Percentiles rank a stretch among this genome's conserved stretches.
These are phyloP conservation scores for Oryzias dopingdopingensis DNA, from an alignment of 2,797 vertebrate genomes.

Conservation along the genomic window DNA sequence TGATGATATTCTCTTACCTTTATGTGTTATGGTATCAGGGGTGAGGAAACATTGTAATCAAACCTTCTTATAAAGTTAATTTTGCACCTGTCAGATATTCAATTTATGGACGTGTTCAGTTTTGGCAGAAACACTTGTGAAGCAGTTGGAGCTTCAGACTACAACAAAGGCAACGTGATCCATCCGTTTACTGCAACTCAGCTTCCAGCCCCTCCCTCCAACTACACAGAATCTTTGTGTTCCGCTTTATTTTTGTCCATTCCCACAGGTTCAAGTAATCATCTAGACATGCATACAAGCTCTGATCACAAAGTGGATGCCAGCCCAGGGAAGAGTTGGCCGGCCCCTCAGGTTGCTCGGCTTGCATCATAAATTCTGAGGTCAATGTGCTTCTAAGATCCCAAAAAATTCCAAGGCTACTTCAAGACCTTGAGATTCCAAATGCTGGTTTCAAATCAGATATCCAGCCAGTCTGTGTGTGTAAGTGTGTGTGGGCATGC, in stretches of 20 bases:
- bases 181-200: constrained; percentile 11
- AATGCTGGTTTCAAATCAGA: constrained; percentile 44
- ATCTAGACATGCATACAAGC: constrained; percentile 26
- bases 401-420: constrained; percentile 56
- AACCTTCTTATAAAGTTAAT: constrained; percentile 32
- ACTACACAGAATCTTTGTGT: constrained; percentile 15
- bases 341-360: constrained; percentile 53
- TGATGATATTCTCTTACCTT: constrained; percentile 25
- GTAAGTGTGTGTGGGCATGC: constrained; percentile 3
- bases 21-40: constrained; percentile 12
- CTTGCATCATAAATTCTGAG: constrained; percentile 61
- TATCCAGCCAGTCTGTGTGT: constrained; percentile 10
- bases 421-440: constrained; percentile 43
- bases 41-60: constrained; percentile 26
- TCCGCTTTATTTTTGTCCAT: constrained; percentile 25
- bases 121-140: constrained; percentile 25
- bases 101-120: constrained; percentile 41
- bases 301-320: constrained; percentile 44
- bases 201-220: constrained; percentile 6
- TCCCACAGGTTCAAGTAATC: constrained; percentile 48
- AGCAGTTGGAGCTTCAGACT: constrained; percentile 22
- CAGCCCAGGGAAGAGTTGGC: constrained; percentile 43
- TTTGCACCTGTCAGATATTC: constrained; percentile 20
- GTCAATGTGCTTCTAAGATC: constrained; percentile 56
- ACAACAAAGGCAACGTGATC: constrained; percentile 30